Evolutionary conservation across 2,888 invertebrate species (phyloP).

Genomic region (Apamea crenata): DNA sequence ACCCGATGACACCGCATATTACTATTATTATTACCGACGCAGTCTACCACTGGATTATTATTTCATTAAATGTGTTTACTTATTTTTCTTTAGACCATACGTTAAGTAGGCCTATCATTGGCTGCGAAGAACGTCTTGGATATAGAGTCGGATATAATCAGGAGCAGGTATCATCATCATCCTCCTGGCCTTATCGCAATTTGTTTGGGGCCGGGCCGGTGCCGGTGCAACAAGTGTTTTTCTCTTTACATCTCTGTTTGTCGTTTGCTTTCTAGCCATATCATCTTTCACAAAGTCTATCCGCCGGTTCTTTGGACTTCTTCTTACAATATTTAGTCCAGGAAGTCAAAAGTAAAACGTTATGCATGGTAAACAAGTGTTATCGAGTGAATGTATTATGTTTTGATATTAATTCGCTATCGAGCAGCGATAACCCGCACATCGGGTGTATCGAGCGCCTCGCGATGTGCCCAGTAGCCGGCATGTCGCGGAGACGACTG

Average conservation of each 20-base stretch:
- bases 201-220: no score
- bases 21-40: no score
- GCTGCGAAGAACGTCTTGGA: neutral
- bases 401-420: conserved; percentile 64
- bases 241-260: neutral
- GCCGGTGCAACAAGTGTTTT: neutral
- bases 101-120: neutral
- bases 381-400: conserved; percentile 63
- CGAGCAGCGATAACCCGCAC: conserved; percentile 61
- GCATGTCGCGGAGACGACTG: conserved; percentile 49
- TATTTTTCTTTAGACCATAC: neutral
- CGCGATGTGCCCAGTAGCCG: conserved; percentile 56
- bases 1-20: no score
- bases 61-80: neutral
- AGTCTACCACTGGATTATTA: conserved; percentile 12
- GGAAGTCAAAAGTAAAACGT: conserved; percentile 41
- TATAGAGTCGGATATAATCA: neutral
- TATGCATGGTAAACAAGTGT: conserved; percentile 62
- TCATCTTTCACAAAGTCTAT: neutral
- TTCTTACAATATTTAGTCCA: conserved; percentile 29
- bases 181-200: neutral
- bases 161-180: conserved; percentile 3
- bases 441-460: conserved; percentile 49
- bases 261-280: neutral
- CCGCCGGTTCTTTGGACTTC: neutral